Base-by-base conservation (phyloP, 2,797 vertebrate species). In the Mionectes olivaceus region DNA sequence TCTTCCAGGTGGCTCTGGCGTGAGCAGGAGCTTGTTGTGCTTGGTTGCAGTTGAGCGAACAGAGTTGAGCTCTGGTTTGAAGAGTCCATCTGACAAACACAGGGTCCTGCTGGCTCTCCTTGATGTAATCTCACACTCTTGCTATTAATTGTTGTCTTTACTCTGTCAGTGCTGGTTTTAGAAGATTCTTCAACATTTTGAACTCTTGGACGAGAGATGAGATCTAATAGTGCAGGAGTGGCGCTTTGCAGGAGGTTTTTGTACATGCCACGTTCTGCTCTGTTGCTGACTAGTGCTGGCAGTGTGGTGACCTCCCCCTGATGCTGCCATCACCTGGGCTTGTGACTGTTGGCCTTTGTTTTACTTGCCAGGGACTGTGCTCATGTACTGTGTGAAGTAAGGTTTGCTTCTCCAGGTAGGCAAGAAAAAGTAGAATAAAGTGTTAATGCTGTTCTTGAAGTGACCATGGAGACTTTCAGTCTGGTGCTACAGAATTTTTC, bases 1-100 rank as follows among this genome's bases (percentile, higher is more conserved):
- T 68, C 68, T 67, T 78, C 80, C 88, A 70, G 97, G 96, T 94
- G 64, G 61, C 56, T 91, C 46, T 77, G 13, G 3, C 83, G 83
- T 96, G 98, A 98, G 97, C 97, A 90, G 89, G 95, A 81, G 91
- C 92, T 92, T 94, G 84, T 96, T 97, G 97, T 95, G 94, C 98
- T 98, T 97, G 91, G 97, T 97, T 97, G 90, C 96, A 94, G 78
- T 96, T 97, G 90, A 97, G 69, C 12, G 43, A 78, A 15, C 14
- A 23, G 59, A 97, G 98, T 94, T 89, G 64, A 87, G 61, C 91
- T 91, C 95, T 94, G 35, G 41, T 53, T 98, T 98, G 98, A 97
- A 97, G 97, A 97, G 96, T 91, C 83, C 23, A 53, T 41, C 39
- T 79, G 74, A 52, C 61, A 21, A 46, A 39, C 30, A 52, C 30